Conservation (phyloP, 2,888 invertebrate genomes). For the Tinea semifulvella region DNA sequence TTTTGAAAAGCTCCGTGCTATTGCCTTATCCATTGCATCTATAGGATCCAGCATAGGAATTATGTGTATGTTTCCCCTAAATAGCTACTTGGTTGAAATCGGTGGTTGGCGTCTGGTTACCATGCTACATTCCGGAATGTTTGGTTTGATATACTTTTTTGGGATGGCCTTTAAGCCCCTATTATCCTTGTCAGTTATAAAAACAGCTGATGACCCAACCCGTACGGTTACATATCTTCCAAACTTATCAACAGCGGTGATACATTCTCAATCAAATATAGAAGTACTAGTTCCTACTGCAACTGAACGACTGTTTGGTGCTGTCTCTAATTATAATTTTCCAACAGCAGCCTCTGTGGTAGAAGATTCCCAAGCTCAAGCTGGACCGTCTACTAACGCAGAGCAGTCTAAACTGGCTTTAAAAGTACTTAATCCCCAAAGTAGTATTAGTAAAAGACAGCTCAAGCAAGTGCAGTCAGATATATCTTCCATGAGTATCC, state of each 20-base stretch:
- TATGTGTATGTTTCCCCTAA: conserved; percentile 41
- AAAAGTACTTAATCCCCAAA: conserved; percentile 35
- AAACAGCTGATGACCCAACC: conserved; percentile 38
- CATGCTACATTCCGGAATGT: conserved; percentile 44
- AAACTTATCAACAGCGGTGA: conserved; percentile 32
- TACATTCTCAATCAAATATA: conserved; percentile 25
- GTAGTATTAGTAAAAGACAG: conserved; percentile 39
- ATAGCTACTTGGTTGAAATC: conserved; percentile 34
- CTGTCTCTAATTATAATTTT: conserved; percentile 35
- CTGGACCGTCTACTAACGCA: conserved; percentile 32
- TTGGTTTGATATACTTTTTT: conserved; percentile 40
- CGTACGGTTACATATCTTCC: conserved; percentile 52
- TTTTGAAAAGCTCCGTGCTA: conserved; percentile 45
- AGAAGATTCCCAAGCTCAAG: conserved; percentile 28
- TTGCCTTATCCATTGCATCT: conserved; percentile 41
- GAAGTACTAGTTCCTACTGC: conserved; percentile 27
- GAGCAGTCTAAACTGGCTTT: conserved; percentile 37
- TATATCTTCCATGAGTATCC: conserved; percentile 34
- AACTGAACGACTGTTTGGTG: conserved; percentile 33
- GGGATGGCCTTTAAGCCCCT: conserved; percentile 47
- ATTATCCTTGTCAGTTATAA: conserved; percentile 40
- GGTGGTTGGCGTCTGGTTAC: conserved; percentile 45
- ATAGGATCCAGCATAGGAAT: conserved; percentile 50
- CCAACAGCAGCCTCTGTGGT: conserved; percentile 46
- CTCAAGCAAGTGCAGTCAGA: conserved; percentile 46